These are phyloP conservation scores for Gymnoscopelus braueri DNA, from an alignment of 2,797 vertebrate genomes.

Conservation along the genomic window DNA sequence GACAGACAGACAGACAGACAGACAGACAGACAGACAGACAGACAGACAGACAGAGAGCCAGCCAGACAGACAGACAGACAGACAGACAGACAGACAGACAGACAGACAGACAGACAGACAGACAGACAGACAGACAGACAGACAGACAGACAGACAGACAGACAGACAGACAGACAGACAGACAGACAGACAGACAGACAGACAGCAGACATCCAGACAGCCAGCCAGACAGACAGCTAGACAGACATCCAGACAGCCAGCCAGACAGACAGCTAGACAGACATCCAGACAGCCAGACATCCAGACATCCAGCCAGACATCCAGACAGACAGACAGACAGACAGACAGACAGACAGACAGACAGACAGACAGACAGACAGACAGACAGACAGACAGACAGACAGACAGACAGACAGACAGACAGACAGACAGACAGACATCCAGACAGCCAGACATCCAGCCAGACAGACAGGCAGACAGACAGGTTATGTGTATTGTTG, in stretches of 20 bases:
- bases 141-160: constrained; percentile 23
- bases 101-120: constrained; percentile 8
- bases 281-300: constrained; percentile 18
- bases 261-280: constrained; percentile 54
- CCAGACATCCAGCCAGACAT: too few relatives aligned
- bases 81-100: neutral
- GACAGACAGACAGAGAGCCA: constrained; percentile 56
- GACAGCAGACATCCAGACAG: constrained; percentile 10
- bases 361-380: neutral
- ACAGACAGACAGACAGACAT: constrained; percentile 56
- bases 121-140: neutral
- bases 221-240: neutral
- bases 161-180: constrained; percentile 46
- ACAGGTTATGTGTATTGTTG: constrained; percentile 80
- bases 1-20: neutral
- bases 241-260: neutral
- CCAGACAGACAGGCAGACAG: neutral
- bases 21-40: neutral
- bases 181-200: constrained; percentile 1
- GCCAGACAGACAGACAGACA: constrained; percentile 14
- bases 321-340: constrained; percentile 12
- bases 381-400: neutral
- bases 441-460: constrained; percentile 15
- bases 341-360: constrained; percentile 10
- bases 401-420: neutral